phyloP scores from a whole-genome alignment of 2,797 vertebrate species.

The Tamandua tetradactyla region DNA sequence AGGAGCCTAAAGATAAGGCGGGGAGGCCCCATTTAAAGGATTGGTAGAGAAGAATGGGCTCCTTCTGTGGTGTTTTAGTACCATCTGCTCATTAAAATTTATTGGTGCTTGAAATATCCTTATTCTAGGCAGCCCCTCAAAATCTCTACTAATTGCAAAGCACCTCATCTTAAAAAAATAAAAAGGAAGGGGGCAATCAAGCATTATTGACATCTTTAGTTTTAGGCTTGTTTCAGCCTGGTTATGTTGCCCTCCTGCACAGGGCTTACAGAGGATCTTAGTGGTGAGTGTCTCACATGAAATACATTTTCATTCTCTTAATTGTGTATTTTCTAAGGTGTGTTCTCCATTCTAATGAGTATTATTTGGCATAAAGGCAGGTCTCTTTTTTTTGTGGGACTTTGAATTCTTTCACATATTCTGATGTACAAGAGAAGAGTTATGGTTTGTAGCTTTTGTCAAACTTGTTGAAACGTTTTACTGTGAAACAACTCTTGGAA shows the following conservation, averaged over 20 bases:
- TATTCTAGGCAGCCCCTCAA: background rate
- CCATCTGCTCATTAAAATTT: background rate
- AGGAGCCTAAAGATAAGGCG: background rate
- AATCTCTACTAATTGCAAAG: background rate
- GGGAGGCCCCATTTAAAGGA: background rate
- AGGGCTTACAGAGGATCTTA: background rate
- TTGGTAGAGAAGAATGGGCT: background rate
- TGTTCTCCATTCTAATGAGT: background rate
- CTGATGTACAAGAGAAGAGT: background rate
- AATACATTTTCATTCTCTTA: background rate
- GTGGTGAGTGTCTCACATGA: background rate
- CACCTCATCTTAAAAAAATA: background rate
- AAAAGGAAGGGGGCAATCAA: background rate
- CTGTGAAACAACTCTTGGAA: background rate
- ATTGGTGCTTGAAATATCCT: constrained; percentile 8
- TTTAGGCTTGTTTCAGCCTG: background rate
- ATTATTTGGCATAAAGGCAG: background rate
- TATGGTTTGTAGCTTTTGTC: background rate
- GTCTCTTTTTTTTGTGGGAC: background rate
- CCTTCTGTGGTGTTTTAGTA: background rate
- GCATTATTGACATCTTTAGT: background rate
- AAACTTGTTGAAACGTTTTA: background rate
- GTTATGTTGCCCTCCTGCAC: background rate
- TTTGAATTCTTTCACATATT: background rate
- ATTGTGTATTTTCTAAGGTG: background rate